A percentile compares a stretch with the other conserved stretches of the same genome.
phyloP scores from a whole-genome alignment of 2,888 invertebrate species.

The Troides oblongomaculatus region DNA sequence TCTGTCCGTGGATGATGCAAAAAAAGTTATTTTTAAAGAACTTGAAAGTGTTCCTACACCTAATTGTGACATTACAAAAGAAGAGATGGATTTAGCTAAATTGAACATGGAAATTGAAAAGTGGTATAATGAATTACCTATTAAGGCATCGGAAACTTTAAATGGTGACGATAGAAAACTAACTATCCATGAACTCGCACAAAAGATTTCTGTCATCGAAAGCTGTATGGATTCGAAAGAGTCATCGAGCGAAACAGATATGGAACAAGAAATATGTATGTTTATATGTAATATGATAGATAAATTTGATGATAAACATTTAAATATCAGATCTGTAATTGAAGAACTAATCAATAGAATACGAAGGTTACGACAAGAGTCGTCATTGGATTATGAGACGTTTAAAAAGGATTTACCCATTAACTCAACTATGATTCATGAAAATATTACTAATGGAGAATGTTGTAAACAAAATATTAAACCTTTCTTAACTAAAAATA shows the following conservation, averaged over 20 bases:
- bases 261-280: constrained; percentile 33
- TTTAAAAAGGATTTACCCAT: constrained; percentile 38
- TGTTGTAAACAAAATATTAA: background rate
- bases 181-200: constrained; percentile 49
- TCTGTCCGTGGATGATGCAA: constrained; percentile 11
- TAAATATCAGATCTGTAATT: constrained; percentile 45
- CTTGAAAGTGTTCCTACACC: constrained; percentile 16
- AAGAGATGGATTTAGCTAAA: constrained; percentile 26
- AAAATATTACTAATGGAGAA: background rate
- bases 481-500: background rate
- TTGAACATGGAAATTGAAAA: constrained; percentile 53
- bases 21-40: constrained; percentile 13
- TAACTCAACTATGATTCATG: constrained; percentile 29
- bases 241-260: constrained; percentile 7
- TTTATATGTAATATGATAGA: constrained; percentile 38
- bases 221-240: constrained; percentile 33
- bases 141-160: constrained; percentile 34
- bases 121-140: constrained; percentile 54
- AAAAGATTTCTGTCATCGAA: constrained; percentile 55
- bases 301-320: constrained; percentile 37
- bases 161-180: constrained; percentile 39
- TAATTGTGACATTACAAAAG: constrained; percentile 15
- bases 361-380: constrained; percentile 34
- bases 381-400: constrained; percentile 31
- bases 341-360: constrained; percentile 41